Conservation (phyloP, 2,797 vertebrate species). For the Acipenser transmontanus region DNA sequence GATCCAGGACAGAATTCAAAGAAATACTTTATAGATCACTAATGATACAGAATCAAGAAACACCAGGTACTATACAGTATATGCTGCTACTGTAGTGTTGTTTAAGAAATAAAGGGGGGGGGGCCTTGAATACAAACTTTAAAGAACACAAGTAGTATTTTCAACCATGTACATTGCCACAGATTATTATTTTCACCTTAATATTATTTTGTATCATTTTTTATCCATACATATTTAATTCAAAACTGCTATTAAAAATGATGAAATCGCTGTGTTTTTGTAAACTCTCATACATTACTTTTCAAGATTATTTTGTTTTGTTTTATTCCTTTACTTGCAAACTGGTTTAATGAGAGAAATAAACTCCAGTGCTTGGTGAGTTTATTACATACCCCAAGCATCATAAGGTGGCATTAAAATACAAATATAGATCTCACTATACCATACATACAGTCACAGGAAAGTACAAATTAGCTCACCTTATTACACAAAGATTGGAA, state of each 20-base stretch:
- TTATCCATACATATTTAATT: conserved; percentile 55
- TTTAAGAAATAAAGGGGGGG: conserved; percentile 26
- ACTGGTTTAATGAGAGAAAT: conserved; percentile 41
- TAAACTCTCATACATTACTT: conserved; percentile 50
- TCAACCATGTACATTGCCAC: conserved; percentile 67
- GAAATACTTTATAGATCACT: conserved; percentile 40
- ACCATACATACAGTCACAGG: conserved; percentile 66
- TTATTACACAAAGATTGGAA: conserved; percentile 66
- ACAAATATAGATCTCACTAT: conserved; percentile 70
- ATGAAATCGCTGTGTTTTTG: conserved; percentile 58
- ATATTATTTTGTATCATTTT: conserved; percentile 65
- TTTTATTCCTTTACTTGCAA: conserved; percentile 26
- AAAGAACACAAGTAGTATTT: conserved; percentile 63
- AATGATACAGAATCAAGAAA: conserved; percentile 64
- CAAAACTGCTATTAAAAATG: conserved; percentile 55
- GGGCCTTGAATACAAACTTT: conserved; percentile 54
- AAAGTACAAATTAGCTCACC: conserved; percentile 72
- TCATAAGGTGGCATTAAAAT: conserved; percentile 63
- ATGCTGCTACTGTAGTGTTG: conserved; percentile 64
- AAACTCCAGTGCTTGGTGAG: conserved; percentile 52
- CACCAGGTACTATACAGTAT: conserved; percentile 48
- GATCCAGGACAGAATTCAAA: conserved; percentile 62
- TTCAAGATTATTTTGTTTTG: conserved; percentile 27
- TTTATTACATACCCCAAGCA: conserved; percentile 55
- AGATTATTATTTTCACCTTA: conserved; percentile 45